phyloP scores from a whole-genome alignment of 2,888 invertebrate species.

The Agonopterix alstromeriana region DNA sequence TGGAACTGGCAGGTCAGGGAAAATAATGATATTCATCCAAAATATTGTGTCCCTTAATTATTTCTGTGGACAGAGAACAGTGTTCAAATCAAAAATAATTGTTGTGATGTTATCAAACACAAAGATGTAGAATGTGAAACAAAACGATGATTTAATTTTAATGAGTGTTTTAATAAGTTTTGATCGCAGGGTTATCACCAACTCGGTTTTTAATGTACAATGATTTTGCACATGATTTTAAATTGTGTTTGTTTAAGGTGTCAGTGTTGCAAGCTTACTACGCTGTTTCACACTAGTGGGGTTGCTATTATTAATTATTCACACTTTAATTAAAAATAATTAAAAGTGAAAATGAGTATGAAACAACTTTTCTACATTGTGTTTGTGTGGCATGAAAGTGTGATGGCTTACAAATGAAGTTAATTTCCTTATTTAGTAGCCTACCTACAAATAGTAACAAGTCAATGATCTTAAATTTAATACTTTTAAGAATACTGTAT shows the following conservation, averaged over 20 bases:
- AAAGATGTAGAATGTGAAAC: conserved; percentile 9
- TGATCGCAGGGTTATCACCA: too few species aligned
- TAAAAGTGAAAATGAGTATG: conserved; percentile 16
- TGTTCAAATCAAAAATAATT: conserved; percentile 13
- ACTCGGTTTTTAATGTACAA: not conserved
- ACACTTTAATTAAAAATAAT: conserved; percentile 39
- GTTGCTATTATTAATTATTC: conserved; percentile 28
- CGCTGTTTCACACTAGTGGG: conserved; percentile 43
- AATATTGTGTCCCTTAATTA: not conserved
- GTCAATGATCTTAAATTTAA: conserved; percentile 24
- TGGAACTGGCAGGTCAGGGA: not conserved
- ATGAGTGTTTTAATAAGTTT: conserved; percentile 3
- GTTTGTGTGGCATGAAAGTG: conserved; percentile 43
- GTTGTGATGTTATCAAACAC: conserved; percentile 6
- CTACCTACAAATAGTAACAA: conserved; percentile 31
- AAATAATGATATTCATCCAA: not conserved
- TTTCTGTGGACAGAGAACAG: conserved; percentile 17
- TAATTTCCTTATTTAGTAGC: conserved; percentile 24
- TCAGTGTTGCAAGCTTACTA: conserved; percentile 69
- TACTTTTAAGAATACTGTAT: conserved; percentile 3
- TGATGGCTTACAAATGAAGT: conserved; percentile 36
- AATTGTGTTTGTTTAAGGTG: conserved; percentile 46
- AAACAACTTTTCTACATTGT: conserved; percentile 20
- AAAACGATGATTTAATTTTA: conserved; percentile 6
- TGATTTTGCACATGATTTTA: conserved; percentile 22